These are phyloP conservation scores for Pollenia angustigena DNA, from an alignment of 2,888 invertebrate species.

Conservation along the genomic window DNA sequence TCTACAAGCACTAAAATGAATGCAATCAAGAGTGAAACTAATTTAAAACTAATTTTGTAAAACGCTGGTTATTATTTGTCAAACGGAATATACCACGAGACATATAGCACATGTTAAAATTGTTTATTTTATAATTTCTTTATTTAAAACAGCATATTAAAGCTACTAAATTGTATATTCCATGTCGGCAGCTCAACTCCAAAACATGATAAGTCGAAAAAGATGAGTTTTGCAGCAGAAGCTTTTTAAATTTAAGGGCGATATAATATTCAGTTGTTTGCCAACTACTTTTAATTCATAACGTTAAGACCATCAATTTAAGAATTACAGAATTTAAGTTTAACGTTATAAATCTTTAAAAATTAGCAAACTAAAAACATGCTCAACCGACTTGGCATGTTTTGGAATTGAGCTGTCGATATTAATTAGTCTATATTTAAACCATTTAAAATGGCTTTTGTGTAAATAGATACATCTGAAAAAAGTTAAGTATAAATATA, in stretches of 20 bases:
- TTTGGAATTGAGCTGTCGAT: too few species aligned
- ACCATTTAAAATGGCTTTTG: slow-evolving; percentile 56
- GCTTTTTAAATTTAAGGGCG: too few species aligned
- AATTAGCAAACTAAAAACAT: too few species aligned
- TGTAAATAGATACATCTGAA: slow-evolving; percentile 34
- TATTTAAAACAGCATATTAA: slow-evolving; percentile 10
- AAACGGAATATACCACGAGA: not conserved
- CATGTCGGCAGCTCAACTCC: not conserved
- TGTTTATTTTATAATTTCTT: slow-evolving; percentile 43
- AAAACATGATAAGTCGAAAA: too few species aligned
- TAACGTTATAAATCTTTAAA: too few species aligned
- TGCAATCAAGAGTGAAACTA: not conserved
- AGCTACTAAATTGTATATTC: slow-evolving; percentile 15
- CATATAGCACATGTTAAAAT: not conserved
- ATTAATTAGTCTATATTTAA: slow-evolving; percentile 51
- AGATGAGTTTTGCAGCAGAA: too few species aligned
- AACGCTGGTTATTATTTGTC: slow-evolving; percentile 26
- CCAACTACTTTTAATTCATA: too few species aligned
- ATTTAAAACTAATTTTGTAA: slow-evolving; percentile 8
- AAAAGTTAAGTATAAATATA: slow-evolving; percentile 29
- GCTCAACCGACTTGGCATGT: too few species aligned
- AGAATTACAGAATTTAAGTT: too few species aligned
- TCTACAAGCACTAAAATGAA: not conserved
- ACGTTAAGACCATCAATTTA: too few species aligned
- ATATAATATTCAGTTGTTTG: too few species aligned